phyloP scores from a whole-genome alignment of 2,888 invertebrate species.

The Lordiphosa andalusiaca region DNA sequence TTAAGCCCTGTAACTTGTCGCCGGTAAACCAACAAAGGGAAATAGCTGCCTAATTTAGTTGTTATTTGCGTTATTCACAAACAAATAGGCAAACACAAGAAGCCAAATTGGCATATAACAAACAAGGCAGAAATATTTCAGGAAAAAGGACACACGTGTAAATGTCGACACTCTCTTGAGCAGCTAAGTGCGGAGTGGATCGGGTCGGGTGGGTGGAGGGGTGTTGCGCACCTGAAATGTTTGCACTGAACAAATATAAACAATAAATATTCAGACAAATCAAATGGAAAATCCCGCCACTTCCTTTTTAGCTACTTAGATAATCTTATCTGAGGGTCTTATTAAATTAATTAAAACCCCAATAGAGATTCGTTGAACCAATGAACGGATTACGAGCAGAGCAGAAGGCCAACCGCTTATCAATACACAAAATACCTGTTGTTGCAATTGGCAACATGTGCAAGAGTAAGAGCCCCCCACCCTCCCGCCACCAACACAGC shows the following conservation, averaged over 20 bases:
- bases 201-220: too few species aligned
- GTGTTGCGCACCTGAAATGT: slow-evolving; percentile 17
- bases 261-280: slow-evolving; percentile 54
- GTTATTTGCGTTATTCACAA: slow-evolving; percentile 66
- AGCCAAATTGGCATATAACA: slow-evolving; percentile 62
- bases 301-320: not conserved
- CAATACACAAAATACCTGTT: slow-evolving; percentile 33
- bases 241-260: slow-evolving; percentile 53
- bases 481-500: not conserved
- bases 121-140: slow-evolving; percentile 36
- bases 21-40: slow-evolving; percentile 20
- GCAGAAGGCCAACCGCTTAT: slow-evolving; percentile 10
- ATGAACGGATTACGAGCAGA: slow-evolving; percentile 36
- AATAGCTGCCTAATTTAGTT: slow-evolving; percentile 65
- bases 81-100: slow-evolving; percentile 55
- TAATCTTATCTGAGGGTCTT: slow-evolving; percentile 26
- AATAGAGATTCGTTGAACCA: slow-evolving; percentile 8
- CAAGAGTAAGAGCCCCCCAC: slow-evolving; percentile 17
- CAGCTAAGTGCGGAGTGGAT: slow-evolving; percentile 12
- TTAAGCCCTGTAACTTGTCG: slow-evolving; percentile 7
- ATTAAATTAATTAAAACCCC: slow-evolving; percentile 54
- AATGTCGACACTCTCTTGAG: slow-evolving; percentile 53
- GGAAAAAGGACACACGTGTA: slow-evolving; percentile 61
- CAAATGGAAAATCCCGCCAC: slow-evolving; percentile 46
- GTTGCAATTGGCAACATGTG: slow-evolving; percentile 31